Evolutionary conservation across 2,797 vertebrate genomes (phyloP), one percentile per base, ranked within the genome.

Genomic region (Lepilemur septentrionalis): DNA sequence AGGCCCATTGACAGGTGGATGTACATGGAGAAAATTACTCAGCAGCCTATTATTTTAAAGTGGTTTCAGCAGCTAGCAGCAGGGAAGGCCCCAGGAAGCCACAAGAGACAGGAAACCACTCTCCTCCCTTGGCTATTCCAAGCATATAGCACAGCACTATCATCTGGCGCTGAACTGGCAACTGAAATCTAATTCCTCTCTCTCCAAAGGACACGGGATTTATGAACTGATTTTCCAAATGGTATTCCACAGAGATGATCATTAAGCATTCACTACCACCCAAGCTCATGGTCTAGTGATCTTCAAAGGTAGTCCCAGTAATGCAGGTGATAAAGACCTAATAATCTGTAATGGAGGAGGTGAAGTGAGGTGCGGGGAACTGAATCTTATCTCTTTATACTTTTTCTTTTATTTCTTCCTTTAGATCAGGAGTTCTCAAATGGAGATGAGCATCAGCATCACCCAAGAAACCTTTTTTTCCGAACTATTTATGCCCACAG

Each of bases 21-120:
- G 70, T 96, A 91, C 75, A 92, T 86, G 73, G 72, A 83, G 89
- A 96, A 89, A 79, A 97, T 95, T 92, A 97, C 88, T 96, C 87
- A 85, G 85, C 43, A 93, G 73, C 57, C 72, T 91, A 96, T 93
- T 96, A 89, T 96, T 96, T 93, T 96, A 63, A 88, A 95, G 73
- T 89, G 52, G 86, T 93, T 97, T 91, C 79, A 89, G 78, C 67
- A 94, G 73, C 78, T 86, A 96, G 69, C 67, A 96, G 80, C 85
- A 95, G 78, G 63, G 41, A 88, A 91, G 59, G 95, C 46, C 79
- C 89, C 55, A 89, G 55, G 75, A 96, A 95, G 63, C 82, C 82
- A 95, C 48, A 84, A 50, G 72, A 95, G 55, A 70, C 69, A 95
- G 70, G 91, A 67, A 96, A 94, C 78, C n/a, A 91, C 69, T 30